phyloP scores from a whole-genome alignment of 2,888 invertebrate genomes.

The Endotricha flammealis region DNA sequence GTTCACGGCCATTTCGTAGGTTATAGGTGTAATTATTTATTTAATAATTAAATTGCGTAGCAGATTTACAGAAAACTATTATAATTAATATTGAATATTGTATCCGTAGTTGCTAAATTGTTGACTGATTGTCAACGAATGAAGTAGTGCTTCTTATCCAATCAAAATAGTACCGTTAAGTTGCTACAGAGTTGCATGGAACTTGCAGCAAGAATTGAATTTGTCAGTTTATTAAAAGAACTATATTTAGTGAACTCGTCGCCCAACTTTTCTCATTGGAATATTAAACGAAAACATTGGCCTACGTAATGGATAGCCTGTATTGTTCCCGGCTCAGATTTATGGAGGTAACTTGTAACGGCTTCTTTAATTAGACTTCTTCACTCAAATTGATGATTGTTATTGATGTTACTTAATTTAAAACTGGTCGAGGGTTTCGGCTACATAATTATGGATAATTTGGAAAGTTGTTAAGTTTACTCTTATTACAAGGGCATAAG shows the following conservation, averaged over 20 bases:
- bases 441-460: slow-evolving; percentile 40
- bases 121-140: no score
- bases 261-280: slow-evolving; percentile 66
- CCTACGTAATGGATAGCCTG: slow-evolving; percentile 68
- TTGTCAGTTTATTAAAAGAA: slow-evolving; percentile 61
- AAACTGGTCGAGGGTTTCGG: slow-evolving; percentile 47
- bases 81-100: no score
- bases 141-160: no score
- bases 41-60: no score
- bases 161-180: no score
- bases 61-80: no score
- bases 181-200: no score
- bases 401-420: slow-evolving; percentile 67
- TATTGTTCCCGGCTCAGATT: slow-evolving; percentile 73
- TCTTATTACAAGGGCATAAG: slow-evolving; percentile 18
- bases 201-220: slow-evolving; percentile 60
- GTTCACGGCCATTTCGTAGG: no score
- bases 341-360: slow-evolving; percentile 77
- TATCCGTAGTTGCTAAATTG: no score
- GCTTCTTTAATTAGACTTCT: slow-evolving; percentile 77
- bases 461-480: slow-evolving; percentile 31
- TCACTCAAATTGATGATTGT: slow-evolving; percentile 74
- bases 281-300: slow-evolving; percentile 66
- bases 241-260: slow-evolving; percentile 61
- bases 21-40: no score